Evolutionary conservation across 2,113 vertebrate species (phyloP).

Genomic region (Panthera uncia): DNA sequence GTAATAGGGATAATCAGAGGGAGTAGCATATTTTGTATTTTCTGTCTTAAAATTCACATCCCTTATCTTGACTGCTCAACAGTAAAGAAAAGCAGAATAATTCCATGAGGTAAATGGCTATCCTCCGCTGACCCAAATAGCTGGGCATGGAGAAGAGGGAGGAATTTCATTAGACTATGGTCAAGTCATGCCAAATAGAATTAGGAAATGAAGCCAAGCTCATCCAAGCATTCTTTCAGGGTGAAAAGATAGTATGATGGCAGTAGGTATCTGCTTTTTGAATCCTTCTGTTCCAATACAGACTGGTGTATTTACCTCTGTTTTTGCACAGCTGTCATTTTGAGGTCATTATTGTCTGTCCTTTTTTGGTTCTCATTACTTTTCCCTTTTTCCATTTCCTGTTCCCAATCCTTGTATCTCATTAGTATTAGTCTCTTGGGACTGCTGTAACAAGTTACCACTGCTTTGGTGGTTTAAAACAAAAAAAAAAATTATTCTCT

Average conservation of each 20-base stretch:
- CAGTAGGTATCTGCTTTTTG: background rate
- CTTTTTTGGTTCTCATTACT: background rate
- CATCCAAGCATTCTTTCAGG: background rate
- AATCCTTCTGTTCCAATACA: background rate
- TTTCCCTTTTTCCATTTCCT: background rate
- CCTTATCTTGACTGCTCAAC: background rate
- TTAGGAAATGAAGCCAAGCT: background rate
- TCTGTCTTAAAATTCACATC: background rate
- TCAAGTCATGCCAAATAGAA: background rate
- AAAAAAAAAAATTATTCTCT: background rate
- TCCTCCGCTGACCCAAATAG: background rate
- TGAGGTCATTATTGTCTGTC: background rate
- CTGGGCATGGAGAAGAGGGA: background rate
- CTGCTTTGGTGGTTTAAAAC: background rate
- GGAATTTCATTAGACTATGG: background rate
- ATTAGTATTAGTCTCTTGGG: background rate
- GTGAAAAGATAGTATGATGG: background rate
- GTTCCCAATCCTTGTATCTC: background rate
- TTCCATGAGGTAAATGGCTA: background rate
- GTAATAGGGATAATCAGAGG: background rate
- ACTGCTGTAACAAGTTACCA: background rate
- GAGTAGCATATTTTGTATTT: background rate
- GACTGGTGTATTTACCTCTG: background rate
- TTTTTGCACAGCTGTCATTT: background rate
- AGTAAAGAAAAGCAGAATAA: background rate